Percentiles rank a stretch among this genome's conserved stretches.
phyloP scores from a whole-genome alignment of 2,113 vertebrate genomes.

The Petrocephalus microphthalmus region DNA sequence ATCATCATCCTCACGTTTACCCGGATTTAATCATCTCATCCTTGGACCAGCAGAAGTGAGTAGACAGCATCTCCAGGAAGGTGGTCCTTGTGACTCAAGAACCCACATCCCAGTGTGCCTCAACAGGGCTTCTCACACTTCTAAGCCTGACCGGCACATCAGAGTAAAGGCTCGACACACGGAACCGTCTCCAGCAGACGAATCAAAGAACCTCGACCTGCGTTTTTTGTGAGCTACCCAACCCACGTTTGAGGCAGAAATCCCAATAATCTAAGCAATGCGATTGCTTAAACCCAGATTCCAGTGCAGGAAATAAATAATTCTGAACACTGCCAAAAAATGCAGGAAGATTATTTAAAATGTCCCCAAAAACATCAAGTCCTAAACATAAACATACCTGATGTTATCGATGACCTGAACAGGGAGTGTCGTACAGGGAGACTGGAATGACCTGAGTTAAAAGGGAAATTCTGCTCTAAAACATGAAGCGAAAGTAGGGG shows the following conservation, averaged over 20 bases:
- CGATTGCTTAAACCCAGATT: not conserved
- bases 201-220: not conserved
- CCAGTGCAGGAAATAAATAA: not conserved
- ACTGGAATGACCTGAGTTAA: not conserved
- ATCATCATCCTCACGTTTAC: not conserved
- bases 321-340: not conserved
- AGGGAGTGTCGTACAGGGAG: not conserved
- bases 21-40: not conserved
- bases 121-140: not conserved
- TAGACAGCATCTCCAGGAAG: not conserved
- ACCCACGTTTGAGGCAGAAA: not conserved
- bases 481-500: conserved; percentile 34
- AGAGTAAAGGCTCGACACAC: not conserved
- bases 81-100: not conserved
- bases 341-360: not conserved
- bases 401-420: not conserved
- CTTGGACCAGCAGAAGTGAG: not conserved
- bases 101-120: not conserved
- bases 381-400: not conserved
- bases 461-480: not conserved
- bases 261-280: not conserved
- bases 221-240: not conserved
- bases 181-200: not conserved
- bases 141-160: not conserved
- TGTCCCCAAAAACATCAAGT: not conserved